Base-by-base conservation (phyloP, 2,113 vertebrate species). In the Puma concolor region DNA sequence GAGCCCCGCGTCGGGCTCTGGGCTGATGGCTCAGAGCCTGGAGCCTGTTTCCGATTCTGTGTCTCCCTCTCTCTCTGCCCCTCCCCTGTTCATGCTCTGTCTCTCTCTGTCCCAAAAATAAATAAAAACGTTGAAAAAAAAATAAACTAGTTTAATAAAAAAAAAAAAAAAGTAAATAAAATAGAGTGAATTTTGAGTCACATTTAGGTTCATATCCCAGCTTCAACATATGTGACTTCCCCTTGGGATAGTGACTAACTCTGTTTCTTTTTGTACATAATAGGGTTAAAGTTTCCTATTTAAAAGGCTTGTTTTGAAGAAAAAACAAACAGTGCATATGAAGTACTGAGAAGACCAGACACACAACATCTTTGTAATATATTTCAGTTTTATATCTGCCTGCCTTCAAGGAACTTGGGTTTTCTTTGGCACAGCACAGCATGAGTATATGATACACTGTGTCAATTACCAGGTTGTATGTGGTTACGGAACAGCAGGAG, bases 191-290 rank as follows among this genome's bases (percentile, higher is more conserved):
- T 85, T 94, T 92, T 94, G n/a, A 77, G 7, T 5, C 15, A 67
- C 57, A 77, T 83, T 91, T 41, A 33, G 0, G 12, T 92, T 98
- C 31, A 77, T 79, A 92, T 95, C 4, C 19, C 4, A 92, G 9
- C 16, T 88, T 33, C 7, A 64, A 44, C 9, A 44, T 25, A 25
- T 52, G 10, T 16, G 7, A 17, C n/a, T 54, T 52, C 87, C 63
- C 8, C 12, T 89, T n/a, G 13, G 60, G 52, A 76, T 85, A 31
- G 12, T 52, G n/a, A 74, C 27, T 60, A 66, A 31, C 41, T 88
- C 19, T 67, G 19, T 90, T 76, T 63, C 29, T 86, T 84, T 84
- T 80, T 54, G 11, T 54, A 41, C 31, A 52, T 23, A 23, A 44
- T 48, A 2, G 5, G 0, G 31, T 3, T 72, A 83, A 88, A 79